Base-by-base conservation (phyloP, 2,113 vertebrate genomes). In the Sigmodon hispidus region DNA sequence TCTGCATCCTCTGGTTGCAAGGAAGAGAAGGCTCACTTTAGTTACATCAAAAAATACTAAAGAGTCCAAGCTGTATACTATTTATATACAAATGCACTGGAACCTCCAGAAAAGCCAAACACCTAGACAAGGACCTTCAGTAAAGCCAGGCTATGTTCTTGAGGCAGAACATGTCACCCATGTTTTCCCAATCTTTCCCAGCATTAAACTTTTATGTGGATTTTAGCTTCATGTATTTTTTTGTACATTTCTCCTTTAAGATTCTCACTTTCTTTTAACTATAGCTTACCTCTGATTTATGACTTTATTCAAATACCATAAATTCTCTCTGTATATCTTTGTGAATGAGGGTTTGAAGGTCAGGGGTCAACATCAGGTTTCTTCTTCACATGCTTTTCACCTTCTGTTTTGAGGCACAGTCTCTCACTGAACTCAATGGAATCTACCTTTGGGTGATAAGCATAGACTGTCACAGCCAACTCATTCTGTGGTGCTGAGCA, bases 181-280 rank as follows among this genome's bases (percentile, higher is more conserved):
- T 36, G 45, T 70, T 92, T 6, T 6, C 43, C 10, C 87, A 5
- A 79, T 76, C 65, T 89, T 63, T 87, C 17, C 36, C 36, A 65
- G 89, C 1, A 84, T 5, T n/a, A 75, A 79, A 70, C 80, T 63
- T 24, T 75, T 36, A 7, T 24, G 63, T 40, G 7, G 40, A 36
- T 55, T 84, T 90, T 9, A 83, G 26, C 13, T 92, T 86, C 24
- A 50, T 22, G 15, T 7, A 72, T 70, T 77, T 79, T 93, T 48
- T 79, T 67, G 11, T 26, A 13, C 75, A 16, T 59, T 79, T 93
- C 29, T 93, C 34, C 15, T 85, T 83, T 95, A 93, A 72, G 13
- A 40, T 11, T 91, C 45, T 91, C 50, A 26, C 45, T 92, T 93
- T 70, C 50, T 75, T 90, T 72, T 48, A 94, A 87, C 45, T 57